A percentile compares a stretch with the other conserved stretches of the same genome.
These are phyloP conservation scores for Agapornis roseicollis DNA, from an alignment of 2,113 vertebrate species.

Conservation along the genomic window DNA sequence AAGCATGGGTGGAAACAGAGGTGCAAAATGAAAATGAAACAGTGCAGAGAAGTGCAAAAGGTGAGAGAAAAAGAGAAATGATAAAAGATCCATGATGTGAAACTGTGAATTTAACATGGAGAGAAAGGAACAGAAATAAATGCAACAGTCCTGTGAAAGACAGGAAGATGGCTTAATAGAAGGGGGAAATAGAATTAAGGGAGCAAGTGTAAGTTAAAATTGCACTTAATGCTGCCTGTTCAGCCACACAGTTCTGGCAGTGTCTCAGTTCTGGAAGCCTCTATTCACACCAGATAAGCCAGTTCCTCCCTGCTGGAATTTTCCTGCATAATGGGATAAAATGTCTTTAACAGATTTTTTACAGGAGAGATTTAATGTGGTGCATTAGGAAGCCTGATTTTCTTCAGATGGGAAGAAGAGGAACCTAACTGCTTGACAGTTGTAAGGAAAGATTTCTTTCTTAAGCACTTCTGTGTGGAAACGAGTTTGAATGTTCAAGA, in stretches of 20 bases:
- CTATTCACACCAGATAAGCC: slow-evolving; percentile 14
- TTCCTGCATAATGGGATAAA: neutral
- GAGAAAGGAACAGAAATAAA: neutral
- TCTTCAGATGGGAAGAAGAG: neutral
- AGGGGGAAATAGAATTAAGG: neutral
- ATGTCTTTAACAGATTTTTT: slow-evolving; percentile 36
- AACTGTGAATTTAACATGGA: neutral
- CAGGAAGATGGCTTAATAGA: neutral
- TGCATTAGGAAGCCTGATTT: neutral
- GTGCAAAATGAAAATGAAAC: neutral
- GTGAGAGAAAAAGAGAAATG: neutral
- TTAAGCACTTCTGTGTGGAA: neutral
- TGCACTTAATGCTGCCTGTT: neutral
- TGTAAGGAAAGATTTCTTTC: neutral
- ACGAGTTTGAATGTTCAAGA: neutral
- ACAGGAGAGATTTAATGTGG: neutral
- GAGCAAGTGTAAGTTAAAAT: neutral
- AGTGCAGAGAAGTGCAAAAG: neutral
- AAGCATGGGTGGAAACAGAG: neutral
- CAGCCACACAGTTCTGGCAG: neutral
- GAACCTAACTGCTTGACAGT: neutral
- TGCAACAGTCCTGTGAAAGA: neutral
- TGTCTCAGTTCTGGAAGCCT: neutral
- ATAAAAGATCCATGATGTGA: neutral
- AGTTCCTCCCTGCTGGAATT: slow-evolving; percentile 1